Conservation (phyloP, 2,888 invertebrate genomes). For the Venustoraphidia nigricollis region DNA sequence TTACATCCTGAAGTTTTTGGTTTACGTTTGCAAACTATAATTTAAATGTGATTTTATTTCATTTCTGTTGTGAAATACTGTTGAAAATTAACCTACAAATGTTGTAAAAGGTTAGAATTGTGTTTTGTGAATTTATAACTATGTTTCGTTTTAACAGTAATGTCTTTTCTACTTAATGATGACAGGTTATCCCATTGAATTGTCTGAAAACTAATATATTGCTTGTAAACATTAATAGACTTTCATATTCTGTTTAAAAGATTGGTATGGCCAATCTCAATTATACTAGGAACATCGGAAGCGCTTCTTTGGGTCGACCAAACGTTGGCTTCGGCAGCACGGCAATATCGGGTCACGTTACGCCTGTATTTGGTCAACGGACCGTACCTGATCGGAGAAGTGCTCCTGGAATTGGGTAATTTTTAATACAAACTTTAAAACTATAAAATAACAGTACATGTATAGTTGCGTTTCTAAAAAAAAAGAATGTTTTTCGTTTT, state of each 20-base stretch:
- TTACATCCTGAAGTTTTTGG: background rate
- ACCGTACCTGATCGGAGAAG: conserved; percentile 63
- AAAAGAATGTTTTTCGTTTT: background rate
- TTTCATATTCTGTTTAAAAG: conserved; percentile 12
- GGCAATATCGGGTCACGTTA: conserved; percentile 61
- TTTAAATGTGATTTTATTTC: conserved; percentile 4
- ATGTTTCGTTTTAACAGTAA: too few species aligned
- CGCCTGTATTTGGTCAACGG: conserved; percentile 67
- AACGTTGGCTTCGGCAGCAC: conserved; percentile 48
- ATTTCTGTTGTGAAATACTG: conserved; percentile 1
- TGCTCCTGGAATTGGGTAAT: conserved; percentile 32
- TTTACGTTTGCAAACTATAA: background rate
- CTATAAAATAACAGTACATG: conserved; percentile 2
- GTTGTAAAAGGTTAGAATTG: conserved; percentile 3
- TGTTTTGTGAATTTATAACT: too few species aligned
- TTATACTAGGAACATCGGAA: conserved; percentile 81
- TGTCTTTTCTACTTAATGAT: background rate
- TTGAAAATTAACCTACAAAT: conserved; percentile 1
- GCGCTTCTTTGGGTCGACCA: conserved; percentile 51
- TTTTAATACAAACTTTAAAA: conserved; percentile 12
- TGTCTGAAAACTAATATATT: too few species aligned
- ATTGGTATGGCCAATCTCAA: conserved; percentile 87
- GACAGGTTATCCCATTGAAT: background rate
- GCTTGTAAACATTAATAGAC: background rate
- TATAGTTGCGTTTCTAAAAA: background rate